A percentile compares a stretch with the other conserved stretches of the same genome.
Conservation (phyloP, 1,140 invertebrate species). For the Drosophila tristis region DNA sequence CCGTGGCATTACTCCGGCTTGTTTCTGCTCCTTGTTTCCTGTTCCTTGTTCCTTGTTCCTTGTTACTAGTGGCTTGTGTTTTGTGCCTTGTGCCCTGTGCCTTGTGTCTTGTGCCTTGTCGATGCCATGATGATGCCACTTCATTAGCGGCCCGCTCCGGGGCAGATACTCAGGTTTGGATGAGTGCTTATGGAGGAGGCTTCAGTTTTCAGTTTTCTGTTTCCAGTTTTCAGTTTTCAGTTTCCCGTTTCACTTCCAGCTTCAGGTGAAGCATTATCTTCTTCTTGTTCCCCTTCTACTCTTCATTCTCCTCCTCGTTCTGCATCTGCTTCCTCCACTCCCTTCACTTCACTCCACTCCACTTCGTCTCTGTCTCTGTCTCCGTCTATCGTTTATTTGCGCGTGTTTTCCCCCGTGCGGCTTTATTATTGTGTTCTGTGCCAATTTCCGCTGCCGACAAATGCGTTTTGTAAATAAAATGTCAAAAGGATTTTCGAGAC, state of each 20-base stretch:
- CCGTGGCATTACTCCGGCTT: slow-evolving; percentile 14
- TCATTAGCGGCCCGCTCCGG: slow-evolving; percentile 33
- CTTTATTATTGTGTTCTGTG: slow-evolving; percentile 76
- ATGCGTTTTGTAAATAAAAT: slow-evolving; percentile 80
- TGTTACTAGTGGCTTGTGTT: background rate
- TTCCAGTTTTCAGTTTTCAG: no score
- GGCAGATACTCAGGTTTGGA: slow-evolving; percentile 14
- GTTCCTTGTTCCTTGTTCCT: slow-evolving; percentile 2
- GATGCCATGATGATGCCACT: slow-evolving; percentile 26
- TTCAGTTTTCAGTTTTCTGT: no score
- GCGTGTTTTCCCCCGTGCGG: slow-evolving; percentile 58
- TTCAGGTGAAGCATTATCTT: no score
- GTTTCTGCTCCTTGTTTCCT: slow-evolving; percentile 7
- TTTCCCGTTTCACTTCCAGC: no score
- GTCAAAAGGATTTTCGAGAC: slow-evolving; percentile 72
- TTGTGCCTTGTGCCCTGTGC: background rate
- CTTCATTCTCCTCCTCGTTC: background rate
- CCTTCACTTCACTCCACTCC: background rate
- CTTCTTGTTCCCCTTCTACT: background rate
- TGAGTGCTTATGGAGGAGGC: background rate
- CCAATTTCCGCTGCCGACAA: slow-evolving; percentile 76
- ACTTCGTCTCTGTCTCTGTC: background rate
- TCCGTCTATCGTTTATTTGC: slow-evolving; percentile 38
- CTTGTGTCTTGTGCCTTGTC: slow-evolving; percentile 15
- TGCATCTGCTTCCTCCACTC: background rate